Percentiles rank a stretch among this genome's conserved stretches.
Evolutionary conservation across 2,113 vertebrate genomes (phyloP).

Genomic region (Peromyscus leucopus): DNA sequence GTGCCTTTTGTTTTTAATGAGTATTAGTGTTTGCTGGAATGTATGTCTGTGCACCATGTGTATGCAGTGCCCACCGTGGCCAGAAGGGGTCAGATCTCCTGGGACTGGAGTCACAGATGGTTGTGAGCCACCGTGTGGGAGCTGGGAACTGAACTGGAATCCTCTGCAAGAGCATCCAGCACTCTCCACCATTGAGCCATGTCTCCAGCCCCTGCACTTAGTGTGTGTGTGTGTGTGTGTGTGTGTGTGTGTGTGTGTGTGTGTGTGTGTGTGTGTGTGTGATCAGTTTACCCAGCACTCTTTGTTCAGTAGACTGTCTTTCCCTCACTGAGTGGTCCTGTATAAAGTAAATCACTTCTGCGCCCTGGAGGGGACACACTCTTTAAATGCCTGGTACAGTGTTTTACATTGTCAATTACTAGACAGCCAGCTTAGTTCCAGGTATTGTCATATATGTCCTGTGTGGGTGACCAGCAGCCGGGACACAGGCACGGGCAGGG

Average conservation of each 20-base stretch:
- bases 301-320: neutral
- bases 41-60: neutral
- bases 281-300: neutral
- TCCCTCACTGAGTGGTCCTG: neutral
- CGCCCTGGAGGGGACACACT: neutral
- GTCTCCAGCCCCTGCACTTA: neutral
- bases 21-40: neutral
- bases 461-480: neutral
- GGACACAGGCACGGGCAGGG: neutral
- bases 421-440: neutral
- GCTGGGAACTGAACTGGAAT: neutral
- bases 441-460: neutral
- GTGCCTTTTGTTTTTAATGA: neutral
- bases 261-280: no score
- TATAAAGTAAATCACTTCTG: neutral
- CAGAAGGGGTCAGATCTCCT: neutral
- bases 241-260: neutral
- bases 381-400: neutral
- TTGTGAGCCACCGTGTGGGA: neutral
- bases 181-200: neutral
- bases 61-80: neutral
- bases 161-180: neutral
- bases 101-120: neutral
- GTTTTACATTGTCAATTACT: neutral
- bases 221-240: neutral